Base-by-base conservation (phyloP, 2,888 invertebrate genomes). In the Zhuqinia jingwanae region DNA sequence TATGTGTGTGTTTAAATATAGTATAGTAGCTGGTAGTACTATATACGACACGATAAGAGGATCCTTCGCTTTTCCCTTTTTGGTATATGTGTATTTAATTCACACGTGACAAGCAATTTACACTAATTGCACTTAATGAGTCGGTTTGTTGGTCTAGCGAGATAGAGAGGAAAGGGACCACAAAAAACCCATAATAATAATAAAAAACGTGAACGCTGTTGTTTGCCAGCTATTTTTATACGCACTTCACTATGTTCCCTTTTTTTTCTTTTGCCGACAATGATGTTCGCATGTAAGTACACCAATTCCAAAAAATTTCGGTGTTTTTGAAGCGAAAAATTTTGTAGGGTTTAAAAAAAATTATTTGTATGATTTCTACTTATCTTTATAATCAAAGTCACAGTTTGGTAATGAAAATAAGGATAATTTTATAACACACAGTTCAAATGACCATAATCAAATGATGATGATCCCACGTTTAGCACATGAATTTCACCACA, bases 41-140 rank as follows among this genome's bases (percentile, higher is more conserved):
- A n/a, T n/a, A n/a, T n/a, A 36, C 36, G 36, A 8, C 8, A 27
- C 56, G 75, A 75, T 75, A 75, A 53, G 56, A 75, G 53, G 73
- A 80, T 80, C 58, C 73, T 56, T 70, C 60, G 60, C 36, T 36
- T 36, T 36, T 36, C 36, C 36, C 36, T 36, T 36, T 36, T 8
- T 36, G 3, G 36, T 36, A 8, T 36, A 8, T 36, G 8, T 36
- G n/a, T n/a, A n/a, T 36, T 83, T 83, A 83, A 83, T 83, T 83
- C 82, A 87, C 90, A 90, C 90, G 90, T 90, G 90, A 90, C 82
- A 85, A 78, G 87, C 88, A 90, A 90, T 90, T 90, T 88, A 63
- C 88, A 81, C 86, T 90, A 90, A 90, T 90, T 89, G 89, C 90
- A 89, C 90, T 90, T 90, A 90, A 90, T 90, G 89, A 89, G 88